phyloP scores from a whole-genome alignment of 2,113 vertebrate genomes.

The Callionymus lyra region DNA sequence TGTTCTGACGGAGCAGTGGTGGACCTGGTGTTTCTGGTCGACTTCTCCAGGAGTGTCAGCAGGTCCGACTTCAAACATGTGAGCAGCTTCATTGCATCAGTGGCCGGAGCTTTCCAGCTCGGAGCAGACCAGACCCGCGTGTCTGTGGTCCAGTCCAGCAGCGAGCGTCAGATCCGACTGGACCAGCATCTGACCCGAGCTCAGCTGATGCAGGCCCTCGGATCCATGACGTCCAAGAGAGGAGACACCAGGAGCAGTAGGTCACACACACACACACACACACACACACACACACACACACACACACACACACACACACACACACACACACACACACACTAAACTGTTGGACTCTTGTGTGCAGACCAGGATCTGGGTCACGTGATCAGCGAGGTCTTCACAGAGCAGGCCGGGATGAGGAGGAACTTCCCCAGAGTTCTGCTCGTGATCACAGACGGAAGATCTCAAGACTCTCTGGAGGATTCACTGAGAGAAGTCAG shows the following conservation, averaged over 20 bases:
- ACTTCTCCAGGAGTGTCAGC: constrained; percentile 86
- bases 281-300: not conserved
- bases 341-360: constrained; percentile 26
- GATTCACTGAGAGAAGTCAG: constrained; percentile 75
- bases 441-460: constrained; percentile 85
- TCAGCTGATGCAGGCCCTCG: constrained; percentile 78
- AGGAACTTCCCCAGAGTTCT: constrained; percentile 84
- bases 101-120: constrained; percentile 85
- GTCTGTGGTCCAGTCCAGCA: constrained; percentile 85
- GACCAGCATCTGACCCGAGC: constrained; percentile 70
- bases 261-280: not conserved
- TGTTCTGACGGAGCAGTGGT: constrained; percentile 77
- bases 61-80: constrained; percentile 82
- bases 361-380: constrained; percentile 82
- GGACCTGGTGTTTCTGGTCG: constrained; percentile 86
- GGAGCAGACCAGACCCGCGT: constrained; percentile 82
- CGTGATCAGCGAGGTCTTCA: constrained; percentile 76
- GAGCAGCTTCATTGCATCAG: constrained; percentile 75
- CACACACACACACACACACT: not conserved
- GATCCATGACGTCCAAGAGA: constrained; percentile 80
- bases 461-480: constrained; percentile 82
- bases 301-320: not conserved
- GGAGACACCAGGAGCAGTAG: constrained; percentile 84
- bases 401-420: constrained; percentile 76
- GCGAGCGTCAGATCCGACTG: constrained; percentile 80